Base-by-base conservation (phyloP, 2,888 invertebrate genomes). In the Aphrophora alni region DNA sequence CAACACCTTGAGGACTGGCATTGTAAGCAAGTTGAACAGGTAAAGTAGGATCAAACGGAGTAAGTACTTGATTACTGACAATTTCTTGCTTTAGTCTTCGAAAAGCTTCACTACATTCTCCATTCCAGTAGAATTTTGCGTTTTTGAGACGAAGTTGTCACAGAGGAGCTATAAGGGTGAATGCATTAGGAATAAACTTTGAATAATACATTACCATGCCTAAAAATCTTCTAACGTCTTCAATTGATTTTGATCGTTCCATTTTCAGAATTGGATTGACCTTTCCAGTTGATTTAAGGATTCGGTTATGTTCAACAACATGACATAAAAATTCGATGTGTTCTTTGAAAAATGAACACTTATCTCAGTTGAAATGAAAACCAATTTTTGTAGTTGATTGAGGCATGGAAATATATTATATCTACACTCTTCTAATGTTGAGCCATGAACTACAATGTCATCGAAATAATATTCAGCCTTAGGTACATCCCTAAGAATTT, bases 361-460 rank as follows among this genome's bases (percentile, higher is more conserved):
- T 68, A 21, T 68, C 68, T 68, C 68, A 68, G 10, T 68, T 68
- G n/a, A 68, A 12, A 68, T 68, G 68, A 7, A 68, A 24, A 12
- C 10, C 68, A 68, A 68, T 68, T 68, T 68, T 24, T 68, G 68
- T 68, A 83, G 81, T n/a, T 59, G 24, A 33, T 82, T 33, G 8
- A 83, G 74, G 26, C 81, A 82, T 7, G n/a, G 26, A 10, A 59
- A 8, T 5, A 82, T 44, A 44, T 81, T 77, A 8, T 24, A 24
- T 27, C 27, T n/a, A 73, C 82, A 84, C 82, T 84, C 80, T 80
- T 84, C 77, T n/a, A 59, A 12, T 12, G 82, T 81, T n/a, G 72
- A 51, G n/a, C 84, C 84, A 78, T 83, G 83, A 10, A 84, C 74
- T 12, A 84, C 69, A 17, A 85, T 84, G 70, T 85, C 84, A 72